Evolutionary conservation across 2,888 invertebrate genomes (phyloP).

Genomic region (Philopedon plagiatum): DNA sequence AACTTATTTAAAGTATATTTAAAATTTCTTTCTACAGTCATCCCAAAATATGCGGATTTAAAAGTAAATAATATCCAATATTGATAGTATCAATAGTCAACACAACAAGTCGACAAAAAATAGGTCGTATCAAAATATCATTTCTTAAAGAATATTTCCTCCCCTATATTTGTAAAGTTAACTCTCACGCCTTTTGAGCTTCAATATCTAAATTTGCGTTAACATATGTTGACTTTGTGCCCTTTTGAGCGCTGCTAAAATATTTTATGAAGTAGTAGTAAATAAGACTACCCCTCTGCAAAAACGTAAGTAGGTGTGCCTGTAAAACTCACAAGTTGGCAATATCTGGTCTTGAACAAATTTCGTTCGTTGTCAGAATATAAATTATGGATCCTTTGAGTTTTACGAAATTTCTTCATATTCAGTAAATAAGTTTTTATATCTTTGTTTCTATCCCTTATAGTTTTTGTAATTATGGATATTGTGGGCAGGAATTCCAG

Average conservation of each 20-base stretch:
- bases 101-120: too few species aligned
- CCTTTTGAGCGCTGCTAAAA: constrained; percentile 10
- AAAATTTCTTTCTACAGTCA: too few species aligned
- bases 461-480: too few species aligned
- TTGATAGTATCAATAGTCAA: too few species aligned
- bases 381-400: background rate
- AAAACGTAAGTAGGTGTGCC: constrained; percentile 5
- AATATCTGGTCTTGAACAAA: constrained; percentile 19
- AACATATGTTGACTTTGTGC: constrained; percentile 12
- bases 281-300: constrained; percentile 5
- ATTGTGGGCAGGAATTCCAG: too few species aligned
- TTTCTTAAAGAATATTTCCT: background rate
- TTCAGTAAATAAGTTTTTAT: constrained; percentile 12
- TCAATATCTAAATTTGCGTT: constrained; percentile 5
- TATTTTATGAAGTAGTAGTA: constrained; percentile 17
- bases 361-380: constrained; percentile 15
- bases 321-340: constrained; percentile 2
- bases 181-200: background rate
- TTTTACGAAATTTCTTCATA: background rate
- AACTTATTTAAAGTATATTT: too few species aligned
- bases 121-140: too few species aligned
- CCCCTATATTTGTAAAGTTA: constrained; percentile 1
- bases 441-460: too few species aligned
- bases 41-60: too few species aligned
- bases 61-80: too few species aligned